Percentiles rank a stretch among this genome's conserved stretches.
phyloP scores from a whole-genome alignment of 2,113 vertebrate species.

The Poecilia latipinna region DNA sequence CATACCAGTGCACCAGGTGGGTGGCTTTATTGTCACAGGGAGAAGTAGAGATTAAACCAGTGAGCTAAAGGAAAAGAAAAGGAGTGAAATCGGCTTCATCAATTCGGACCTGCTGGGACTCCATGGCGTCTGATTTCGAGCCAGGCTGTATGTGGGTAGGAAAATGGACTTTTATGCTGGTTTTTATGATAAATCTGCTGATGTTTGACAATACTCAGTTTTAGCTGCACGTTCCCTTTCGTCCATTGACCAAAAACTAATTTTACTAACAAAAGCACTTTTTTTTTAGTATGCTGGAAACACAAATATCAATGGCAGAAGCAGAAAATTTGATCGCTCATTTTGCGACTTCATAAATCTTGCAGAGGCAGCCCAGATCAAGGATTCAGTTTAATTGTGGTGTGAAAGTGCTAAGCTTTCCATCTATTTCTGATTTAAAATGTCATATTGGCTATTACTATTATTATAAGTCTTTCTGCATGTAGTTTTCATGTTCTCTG shows the following conservation, averaged over 20 bases:
- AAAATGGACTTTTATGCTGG: neutral
- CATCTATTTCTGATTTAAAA: neutral
- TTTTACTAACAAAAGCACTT: neutral
- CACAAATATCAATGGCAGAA: neutral
- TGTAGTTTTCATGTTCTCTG: neutral
- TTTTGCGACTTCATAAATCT: too few species aligned
- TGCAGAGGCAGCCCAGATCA: too few species aligned
- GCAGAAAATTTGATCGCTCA: neutral
- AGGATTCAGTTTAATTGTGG: too few species aligned
- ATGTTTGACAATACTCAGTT: neutral
- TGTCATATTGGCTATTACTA: neutral
- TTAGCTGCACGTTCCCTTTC: neutral
- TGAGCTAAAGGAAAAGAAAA: slow-evolving; percentile 4
- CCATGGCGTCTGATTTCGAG: slow-evolving; percentile 46
- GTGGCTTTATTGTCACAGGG: slow-evolving; percentile 11
- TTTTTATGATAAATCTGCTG: neutral
- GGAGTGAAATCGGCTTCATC: neutral
- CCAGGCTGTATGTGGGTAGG: slow-evolving; percentile 67
- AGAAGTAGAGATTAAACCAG: neutral
- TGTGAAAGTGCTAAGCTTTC: neutral
- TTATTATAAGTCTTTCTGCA: neutral
- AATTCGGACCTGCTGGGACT: neutral
- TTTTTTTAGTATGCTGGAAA: neutral
- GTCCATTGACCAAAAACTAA: neutral
- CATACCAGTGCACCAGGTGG: slow-evolving; percentile 1